Evolutionary conservation across 2,797 vertebrate genomes (phyloP), one percentile per base, ranked within the genome.

Genomic region (Brachyalestes nurse): DNA sequence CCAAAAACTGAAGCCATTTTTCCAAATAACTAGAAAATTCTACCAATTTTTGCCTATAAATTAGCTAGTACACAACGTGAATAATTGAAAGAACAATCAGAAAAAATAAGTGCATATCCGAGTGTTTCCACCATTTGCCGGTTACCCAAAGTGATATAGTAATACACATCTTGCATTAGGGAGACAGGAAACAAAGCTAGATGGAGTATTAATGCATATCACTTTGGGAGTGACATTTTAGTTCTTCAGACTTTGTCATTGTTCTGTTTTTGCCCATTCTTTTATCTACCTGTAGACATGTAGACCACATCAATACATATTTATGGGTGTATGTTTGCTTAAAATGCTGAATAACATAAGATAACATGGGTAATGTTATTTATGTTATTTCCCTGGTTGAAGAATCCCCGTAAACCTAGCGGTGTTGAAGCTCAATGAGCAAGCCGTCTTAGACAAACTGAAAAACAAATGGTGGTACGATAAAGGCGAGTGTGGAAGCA

Each of bases 401-500:
- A 99, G 98, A 98, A 97, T 97, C 96, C 97, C 97, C 89, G 97
- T 99, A 96, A 99, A 99, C 96, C 98, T 99, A 97, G 98, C 98
- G 93, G 98, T 99, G 94, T 97, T 99, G 97, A 99, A 99, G 97
- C 98, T 99, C 96, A 99, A 98, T 99, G 98, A 99, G 96, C 97
- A 99, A 96, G 98, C 97, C 97, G 87, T 99, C 97, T 99, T 99
- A 99, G 98, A 99, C 98, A 99, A 99, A 97, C 97, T 99, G 97
- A 99, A 99, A 98, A 99, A 88, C 97, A 99, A 97, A 97, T 99
- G 98, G 98, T 99, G 98, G 98, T 99, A 99, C 97, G 97, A 98
- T 98, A 99, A 99, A 79, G 98, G 98, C 55, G 96, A 99, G 93
- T 99, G 98, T 97, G 98, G 97, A 96, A 90, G 86, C 97, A 99